Evolutionary conservation across 1,140 invertebrate genomes (phyloP).

Genomic region (Musca domestica): DNA sequence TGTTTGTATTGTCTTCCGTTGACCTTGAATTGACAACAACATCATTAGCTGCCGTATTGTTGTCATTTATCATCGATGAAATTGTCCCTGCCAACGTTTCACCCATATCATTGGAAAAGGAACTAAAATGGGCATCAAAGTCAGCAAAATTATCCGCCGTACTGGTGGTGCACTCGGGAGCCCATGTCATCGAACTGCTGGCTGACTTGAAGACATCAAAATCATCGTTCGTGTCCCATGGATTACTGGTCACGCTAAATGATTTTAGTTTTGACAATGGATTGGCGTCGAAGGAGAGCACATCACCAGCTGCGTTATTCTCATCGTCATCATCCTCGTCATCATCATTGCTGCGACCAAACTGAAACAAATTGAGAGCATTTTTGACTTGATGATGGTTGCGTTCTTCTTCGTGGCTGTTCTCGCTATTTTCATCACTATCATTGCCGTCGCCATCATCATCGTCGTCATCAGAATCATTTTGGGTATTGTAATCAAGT

Average conservation of each 20-base stretch:
- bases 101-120: slow-evolving; percentile 43
- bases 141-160: slow-evolving; percentile 47
- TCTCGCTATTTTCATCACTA: slow-evolving; percentile 3
- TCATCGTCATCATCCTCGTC: slow-evolving; percentile 41
- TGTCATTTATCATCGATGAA: neutral
- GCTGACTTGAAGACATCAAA: slow-evolving; percentile 38
- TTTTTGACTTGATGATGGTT: slow-evolving; percentile 22
- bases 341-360: slow-evolving; percentile 42
- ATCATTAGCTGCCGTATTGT: neutral
- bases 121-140: slow-evolving; percentile 50
- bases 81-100: slow-evolving; percentile 23
- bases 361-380: slow-evolving; percentile 44
- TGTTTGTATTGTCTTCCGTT: neutral
- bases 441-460: slow-evolving; percentile 13
- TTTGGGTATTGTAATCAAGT: slow-evolving; percentile 33
- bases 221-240: slow-evolving; percentile 44
- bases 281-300: slow-evolving; percentile 7
- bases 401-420: neutral
- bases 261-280: slow-evolving; percentile 15
- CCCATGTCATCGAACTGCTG: slow-evolving; percentile 37
- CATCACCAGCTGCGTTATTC: slow-evolving; percentile 31
- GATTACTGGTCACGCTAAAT: slow-evolving; percentile 25
- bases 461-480: slow-evolving; percentile 24
- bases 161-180: slow-evolving; percentile 30
- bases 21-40: neutral